Conservation (phyloP, 2,113 vertebrate genomes). For the Oryzias javanicus region DNA sequence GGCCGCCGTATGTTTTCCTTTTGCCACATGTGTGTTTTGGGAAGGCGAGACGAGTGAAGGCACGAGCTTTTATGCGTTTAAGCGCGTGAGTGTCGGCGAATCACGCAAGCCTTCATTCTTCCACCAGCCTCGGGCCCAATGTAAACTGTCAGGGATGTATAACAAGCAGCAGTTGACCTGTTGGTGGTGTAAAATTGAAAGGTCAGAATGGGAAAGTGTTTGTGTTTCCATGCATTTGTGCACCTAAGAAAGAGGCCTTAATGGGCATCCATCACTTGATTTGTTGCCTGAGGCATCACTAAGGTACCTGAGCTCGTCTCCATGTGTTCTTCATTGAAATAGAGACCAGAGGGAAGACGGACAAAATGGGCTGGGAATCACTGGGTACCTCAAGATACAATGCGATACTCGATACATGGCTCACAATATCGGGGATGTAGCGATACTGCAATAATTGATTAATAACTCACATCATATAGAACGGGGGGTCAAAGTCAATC, state of each 20-base stretch:
- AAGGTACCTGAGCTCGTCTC: neutral
- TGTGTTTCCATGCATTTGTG: conserved; percentile 18
- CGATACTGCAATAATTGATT: too few species aligned
- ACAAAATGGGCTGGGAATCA: too few species aligned
- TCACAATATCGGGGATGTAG: too few species aligned
- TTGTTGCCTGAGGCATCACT: conserved; percentile 21
- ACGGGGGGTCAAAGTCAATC: too few species aligned
- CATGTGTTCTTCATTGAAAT: neutral
- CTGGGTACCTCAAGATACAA: too few species aligned
- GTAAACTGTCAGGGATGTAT: conserved; percentile 53
- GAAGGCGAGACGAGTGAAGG: conserved; percentile 24
- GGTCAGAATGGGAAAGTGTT: conserved; percentile 23
- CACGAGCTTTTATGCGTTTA: conserved; percentile 4
- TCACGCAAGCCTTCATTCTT: conserved; percentile 1
- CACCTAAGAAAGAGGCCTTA: conserved; percentile 29
- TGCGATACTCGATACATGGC: too few species aligned
- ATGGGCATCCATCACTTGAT: conserved; percentile 34
- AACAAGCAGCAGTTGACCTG: conserved; percentile 62
- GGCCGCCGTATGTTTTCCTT: conserved; percentile 45
- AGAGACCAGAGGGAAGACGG: neutral
- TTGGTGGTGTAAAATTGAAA: conserved; percentile 49
- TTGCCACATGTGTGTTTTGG: conserved; percentile 10
- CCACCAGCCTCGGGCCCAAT: conserved; percentile 44
- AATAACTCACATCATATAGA: too few species aligned
- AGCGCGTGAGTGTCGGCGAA: neutral